Conservation (phyloP, 2,797 vertebrate species). For the Cryptoprocta ferox region DNA sequence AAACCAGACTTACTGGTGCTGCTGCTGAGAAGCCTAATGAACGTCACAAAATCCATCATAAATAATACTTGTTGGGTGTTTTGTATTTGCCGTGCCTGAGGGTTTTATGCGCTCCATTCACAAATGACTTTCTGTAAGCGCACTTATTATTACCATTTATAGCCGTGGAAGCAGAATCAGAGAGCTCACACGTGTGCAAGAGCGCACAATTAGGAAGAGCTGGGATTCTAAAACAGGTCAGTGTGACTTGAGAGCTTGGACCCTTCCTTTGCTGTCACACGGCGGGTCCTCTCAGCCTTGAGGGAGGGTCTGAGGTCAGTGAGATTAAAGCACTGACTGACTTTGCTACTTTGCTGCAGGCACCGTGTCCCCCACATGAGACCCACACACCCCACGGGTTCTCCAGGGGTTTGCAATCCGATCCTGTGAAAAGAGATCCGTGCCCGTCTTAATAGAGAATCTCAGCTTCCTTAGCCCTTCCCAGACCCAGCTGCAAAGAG, state of each 20-base stretch:
- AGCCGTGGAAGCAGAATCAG: neutral
- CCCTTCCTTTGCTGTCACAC: accelerated
- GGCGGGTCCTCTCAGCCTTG: neutral
- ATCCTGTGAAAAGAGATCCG: neutral
- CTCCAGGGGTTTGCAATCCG: neutral
- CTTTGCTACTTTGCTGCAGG: neutral
- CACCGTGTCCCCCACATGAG: neutral
- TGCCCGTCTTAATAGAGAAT: neutral
- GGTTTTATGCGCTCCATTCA: neutral
- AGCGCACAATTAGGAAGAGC: neutral
- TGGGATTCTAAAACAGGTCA: neutral
- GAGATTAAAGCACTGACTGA: neutral
- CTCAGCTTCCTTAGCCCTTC: neutral
- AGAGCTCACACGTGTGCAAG: neutral
- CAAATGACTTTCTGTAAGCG: neutral
- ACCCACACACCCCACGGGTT: too few species aligned
- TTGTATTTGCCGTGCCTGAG: neutral
- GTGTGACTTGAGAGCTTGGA: neutral
- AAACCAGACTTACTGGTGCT: too few species aligned
- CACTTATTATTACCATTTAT: neutral
- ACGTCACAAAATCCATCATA: accelerated
- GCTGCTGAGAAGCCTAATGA: neutral
- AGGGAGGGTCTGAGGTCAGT: too few species aligned
- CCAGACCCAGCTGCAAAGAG: neutral
- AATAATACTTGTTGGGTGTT: accelerated